phyloP scores from a whole-genome alignment of 2,888 invertebrate species.

The Seira ritae region DNA sequence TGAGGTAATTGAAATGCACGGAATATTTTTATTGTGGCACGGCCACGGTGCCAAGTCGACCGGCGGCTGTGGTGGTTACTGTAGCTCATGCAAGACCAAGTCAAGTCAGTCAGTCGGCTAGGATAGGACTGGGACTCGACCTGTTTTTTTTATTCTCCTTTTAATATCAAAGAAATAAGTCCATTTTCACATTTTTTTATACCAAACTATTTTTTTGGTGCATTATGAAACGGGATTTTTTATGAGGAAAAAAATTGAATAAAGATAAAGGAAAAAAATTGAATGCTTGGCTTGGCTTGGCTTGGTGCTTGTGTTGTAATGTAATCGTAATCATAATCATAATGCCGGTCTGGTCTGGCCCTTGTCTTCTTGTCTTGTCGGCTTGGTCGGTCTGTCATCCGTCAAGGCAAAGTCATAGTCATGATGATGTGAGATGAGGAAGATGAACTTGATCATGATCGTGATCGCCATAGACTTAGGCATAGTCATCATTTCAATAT shows the following conservation, averaged over 20 bases:
- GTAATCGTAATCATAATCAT: no score
- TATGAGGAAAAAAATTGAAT: neutral
- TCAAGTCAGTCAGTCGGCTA: neutral
- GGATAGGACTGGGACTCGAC: neutral
- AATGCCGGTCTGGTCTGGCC: neutral
- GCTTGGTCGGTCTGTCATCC: constrained; percentile 18
- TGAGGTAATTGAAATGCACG: no score
- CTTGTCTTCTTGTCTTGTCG: neutral
- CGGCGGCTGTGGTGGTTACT: constrained; percentile 47
- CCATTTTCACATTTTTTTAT: neutral
- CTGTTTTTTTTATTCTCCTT: neutral
- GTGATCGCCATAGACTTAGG: constrained; percentile 27
- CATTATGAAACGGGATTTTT: constrained; percentile 53
- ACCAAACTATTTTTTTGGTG: constrained; percentile 29
- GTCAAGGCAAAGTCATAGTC: constrained; percentile 4
- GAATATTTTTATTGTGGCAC: no score
- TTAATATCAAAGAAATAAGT: neutral
- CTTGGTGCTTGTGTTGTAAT: no score
- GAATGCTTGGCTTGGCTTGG: no score
- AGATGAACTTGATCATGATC: constrained; percentile 29
- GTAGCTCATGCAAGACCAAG: neutral
- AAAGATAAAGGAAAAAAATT: neutral
- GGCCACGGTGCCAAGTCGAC: constrained; percentile 55
- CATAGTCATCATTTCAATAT: neutral
- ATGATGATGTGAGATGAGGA: constrained; percentile 23